Evolutionary conservation across 1,140 invertebrate genomes (phyloP).

Genomic region (Brachionus asplanchnoidis): DNA sequence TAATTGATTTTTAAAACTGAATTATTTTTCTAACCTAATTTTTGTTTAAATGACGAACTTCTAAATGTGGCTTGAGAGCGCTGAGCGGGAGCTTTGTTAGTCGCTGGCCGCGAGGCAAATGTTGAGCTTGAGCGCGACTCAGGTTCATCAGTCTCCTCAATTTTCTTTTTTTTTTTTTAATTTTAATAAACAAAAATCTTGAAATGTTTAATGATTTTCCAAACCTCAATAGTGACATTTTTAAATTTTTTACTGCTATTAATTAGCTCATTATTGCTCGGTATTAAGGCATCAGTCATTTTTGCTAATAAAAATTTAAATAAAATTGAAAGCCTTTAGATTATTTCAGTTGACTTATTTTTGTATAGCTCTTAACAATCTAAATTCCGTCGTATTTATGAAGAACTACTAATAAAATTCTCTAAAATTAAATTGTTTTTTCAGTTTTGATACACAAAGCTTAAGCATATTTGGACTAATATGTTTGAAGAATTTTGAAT

Average conservation of each 20-base stretch:
- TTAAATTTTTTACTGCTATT: conserved; percentile 19
- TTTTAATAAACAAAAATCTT: neutral
- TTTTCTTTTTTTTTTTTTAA: conserved; percentile 13
- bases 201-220: neutral
- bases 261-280: neutral
- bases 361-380: neutral
- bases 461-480: neutral
- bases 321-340: neutral
- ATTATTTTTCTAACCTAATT: neutral
- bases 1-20: neutral
- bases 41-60: conserved; percentile 20
- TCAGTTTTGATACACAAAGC: neutral
- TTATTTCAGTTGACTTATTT: neutral
- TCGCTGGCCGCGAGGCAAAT: conserved; percentile 8
- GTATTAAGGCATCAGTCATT: conserved; percentile 4
- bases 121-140: conserved; percentile 18
- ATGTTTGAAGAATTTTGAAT: neutral
- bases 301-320: neutral
- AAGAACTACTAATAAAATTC: neutral
- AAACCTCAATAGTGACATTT: conserved; percentile 3
- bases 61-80: conserved; percentile 38
- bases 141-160: neutral
- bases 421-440: neutral
- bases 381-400: neutral
- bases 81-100: conserved; percentile 16